Evolutionary conservation across 2,113 vertebrate genomes (phyloP), one percentile per base, ranked within the genome.

Genomic region (Balaeniceps rex): DNA sequence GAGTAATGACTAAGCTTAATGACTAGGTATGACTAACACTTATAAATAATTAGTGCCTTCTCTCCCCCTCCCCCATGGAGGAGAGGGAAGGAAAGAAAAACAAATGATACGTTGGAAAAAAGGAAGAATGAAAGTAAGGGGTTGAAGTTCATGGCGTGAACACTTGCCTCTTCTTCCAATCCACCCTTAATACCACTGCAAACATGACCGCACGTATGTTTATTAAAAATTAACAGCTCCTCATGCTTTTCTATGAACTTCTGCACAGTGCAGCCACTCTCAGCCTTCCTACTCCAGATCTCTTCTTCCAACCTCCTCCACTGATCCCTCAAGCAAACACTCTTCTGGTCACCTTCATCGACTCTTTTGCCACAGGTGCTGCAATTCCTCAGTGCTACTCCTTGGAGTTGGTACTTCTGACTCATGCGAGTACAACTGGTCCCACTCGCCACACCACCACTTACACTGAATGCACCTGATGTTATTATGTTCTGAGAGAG

Each of bases 41-140:
- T 96, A 95, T 38, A 96, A 97, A 93, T 96, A 97, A 96, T 97
- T 97, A 97, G 92, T 90, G 87, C 58, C 78, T 95, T 90, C 80
- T 83, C 26, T 63, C 72, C 76, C 82, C 85, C 65, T 87, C 82
- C 92, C 77, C 87, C 91, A 86, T 6, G 26, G 49, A 87, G 61
- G 36, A 82, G 36, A 85, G 26, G 26, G 44, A 92, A 97, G 40
- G 61, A 69, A 91, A 94, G 77, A 90, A 93, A 96, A 69, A 44
- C 72, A 80, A 87, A 61, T 22, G 11, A 80, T 63, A 83, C 28
- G 22, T 7, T 75, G 46, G 46, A 28, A 84, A 92, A 78, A 88
- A 69, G 61, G 64, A 91, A 79, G 78, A 76, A 90, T 19, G 28
- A 57, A 89, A 86, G 23, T 19, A 75, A 64, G 69, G 47, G 44